Base-by-base conservation (phyloP, 2,797 vertebrate species). In the Myripristis jacobus region DNA sequence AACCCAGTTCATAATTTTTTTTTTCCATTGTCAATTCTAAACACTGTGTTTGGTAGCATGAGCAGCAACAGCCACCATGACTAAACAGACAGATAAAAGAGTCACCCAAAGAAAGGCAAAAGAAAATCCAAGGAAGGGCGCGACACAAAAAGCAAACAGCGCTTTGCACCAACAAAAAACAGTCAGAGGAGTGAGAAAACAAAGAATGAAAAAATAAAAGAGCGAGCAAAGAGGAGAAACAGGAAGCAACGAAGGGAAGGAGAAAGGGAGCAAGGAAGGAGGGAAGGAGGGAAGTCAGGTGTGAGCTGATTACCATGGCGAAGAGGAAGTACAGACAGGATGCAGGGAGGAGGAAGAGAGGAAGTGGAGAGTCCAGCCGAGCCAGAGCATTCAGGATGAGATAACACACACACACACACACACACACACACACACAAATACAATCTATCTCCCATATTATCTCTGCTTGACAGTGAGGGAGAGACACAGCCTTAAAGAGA, bases 271-370 rank as follows among this genome's bases (percentile, higher is more conserved):
- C 25, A 27, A 73, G 68, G 54, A 80, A 70, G 72, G 73, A 74
- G 11, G 67, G 34, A 57, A 6, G 36, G 27, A 55, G 73, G 61
- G 63, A 64, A 85, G 88, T 75, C 72, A 89, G 81, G 73, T 69
- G 34, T 16, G 57, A 41, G 68, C 63, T 48, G 43, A 46, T n/a
- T 31, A 36, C 10, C 38, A 43, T 22, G 61, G 54, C 22, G 29
- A 55, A 86, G 70, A 87, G 89, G 84, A 91, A 89, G 85, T 53
- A 31, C 63, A 71, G 73, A 69, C 57, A 75, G 83, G 81, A 89
- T 81, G 76, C 31, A 66, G 73, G 70, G 74, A 73, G 62, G 78
- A 85, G 83, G 79, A 85, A 78, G 74, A 81, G 68, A 72, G 88
- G 89, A 93, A 86, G 80, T 67, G 64, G 48, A 75, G 66, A 69